Evolutionary conservation across 2,888 invertebrate genomes (phyloP).

Genomic region (Lepetodrilus schrolli): DNA sequence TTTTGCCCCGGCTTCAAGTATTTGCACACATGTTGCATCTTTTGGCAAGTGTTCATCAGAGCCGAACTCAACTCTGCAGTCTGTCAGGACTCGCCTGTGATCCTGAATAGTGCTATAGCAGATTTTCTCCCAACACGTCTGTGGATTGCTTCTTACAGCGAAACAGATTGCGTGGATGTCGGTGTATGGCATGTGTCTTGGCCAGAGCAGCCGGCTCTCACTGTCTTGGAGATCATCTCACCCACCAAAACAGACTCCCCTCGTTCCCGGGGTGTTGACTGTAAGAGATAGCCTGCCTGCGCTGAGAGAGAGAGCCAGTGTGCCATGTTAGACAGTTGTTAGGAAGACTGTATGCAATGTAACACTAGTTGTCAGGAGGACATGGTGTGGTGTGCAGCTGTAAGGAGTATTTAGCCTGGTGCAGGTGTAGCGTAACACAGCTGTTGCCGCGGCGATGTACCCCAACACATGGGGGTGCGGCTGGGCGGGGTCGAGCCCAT

Average conservation of each 20-base stretch:
- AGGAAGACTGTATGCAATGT: slow-evolving; percentile 18
- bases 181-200: slow-evolving; percentile 16
- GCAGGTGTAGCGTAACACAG: slow-evolving; percentile 18
- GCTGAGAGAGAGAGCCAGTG: background rate
- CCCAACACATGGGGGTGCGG: slow-evolving; percentile 30
- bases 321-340: background rate
- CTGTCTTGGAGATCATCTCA: background rate
- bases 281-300: background rate
- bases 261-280: background rate
- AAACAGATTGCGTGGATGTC: slow-evolving; percentile 10
- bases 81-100: background rate
- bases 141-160: background rate
- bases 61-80: background rate
- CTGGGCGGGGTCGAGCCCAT: background rate
- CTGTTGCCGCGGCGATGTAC: slow-evolving; percentile 26
- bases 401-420: slow-evolving; percentile 13
- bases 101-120: background rate
- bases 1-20: slow-evolving; percentile 18
- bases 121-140: background rate
- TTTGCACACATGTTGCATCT: slow-evolving; percentile 18
- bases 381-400: slow-evolving; percentile 20
- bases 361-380: slow-evolving; percentile 14
- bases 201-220: background rate
- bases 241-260: background rate
- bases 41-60: slow-evolving; percentile 24